Conservation (phyloP, 2,113 vertebrate species). For the Callospermophilus lateralis region DNA sequence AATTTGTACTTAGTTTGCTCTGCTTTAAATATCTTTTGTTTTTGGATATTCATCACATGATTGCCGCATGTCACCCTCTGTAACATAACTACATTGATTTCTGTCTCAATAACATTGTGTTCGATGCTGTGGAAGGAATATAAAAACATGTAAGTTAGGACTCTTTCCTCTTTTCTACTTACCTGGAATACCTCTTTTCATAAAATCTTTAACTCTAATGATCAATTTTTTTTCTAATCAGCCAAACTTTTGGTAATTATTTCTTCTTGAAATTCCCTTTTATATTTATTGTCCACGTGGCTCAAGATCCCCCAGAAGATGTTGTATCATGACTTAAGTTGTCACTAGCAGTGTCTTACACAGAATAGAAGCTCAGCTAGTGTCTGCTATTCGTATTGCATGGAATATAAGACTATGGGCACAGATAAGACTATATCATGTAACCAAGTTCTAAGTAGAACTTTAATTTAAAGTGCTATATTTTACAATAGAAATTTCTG, state of each 20-base stretch:
- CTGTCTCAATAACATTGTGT: not conserved
- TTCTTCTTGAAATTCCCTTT: constrained; percentile 29
- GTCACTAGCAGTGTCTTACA: not conserved
- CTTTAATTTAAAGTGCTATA: not conserved
- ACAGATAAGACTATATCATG: not conserved
- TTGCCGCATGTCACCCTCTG: not conserved
- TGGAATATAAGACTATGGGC: not conserved
- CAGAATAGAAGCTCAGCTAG: not conserved
- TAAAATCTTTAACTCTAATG: not conserved
- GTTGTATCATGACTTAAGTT: not conserved
- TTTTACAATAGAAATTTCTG: not conserved
- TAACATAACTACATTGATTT: not conserved
- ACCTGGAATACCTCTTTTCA: not conserved
- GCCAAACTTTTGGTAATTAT: not conserved
- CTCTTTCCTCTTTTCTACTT: not conserved
- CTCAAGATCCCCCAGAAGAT: not conserved
- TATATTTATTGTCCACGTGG: not conserved
- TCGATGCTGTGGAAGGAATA: not conserved
- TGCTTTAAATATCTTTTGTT: not conserved
- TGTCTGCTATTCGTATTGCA: constrained; percentile 6
- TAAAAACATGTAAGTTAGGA: not conserved
- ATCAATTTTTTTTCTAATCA: not conserved
- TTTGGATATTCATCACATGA: not conserved
- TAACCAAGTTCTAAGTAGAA: constrained; percentile 7
- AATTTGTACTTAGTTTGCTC: not conserved